A percentile compares a stretch with the other conserved stretches of the same genome.
phyloP scores from a whole-genome alignment of 2,888 invertebrate genomes.

The Gastracanthus pulcherrimus region DNA sequence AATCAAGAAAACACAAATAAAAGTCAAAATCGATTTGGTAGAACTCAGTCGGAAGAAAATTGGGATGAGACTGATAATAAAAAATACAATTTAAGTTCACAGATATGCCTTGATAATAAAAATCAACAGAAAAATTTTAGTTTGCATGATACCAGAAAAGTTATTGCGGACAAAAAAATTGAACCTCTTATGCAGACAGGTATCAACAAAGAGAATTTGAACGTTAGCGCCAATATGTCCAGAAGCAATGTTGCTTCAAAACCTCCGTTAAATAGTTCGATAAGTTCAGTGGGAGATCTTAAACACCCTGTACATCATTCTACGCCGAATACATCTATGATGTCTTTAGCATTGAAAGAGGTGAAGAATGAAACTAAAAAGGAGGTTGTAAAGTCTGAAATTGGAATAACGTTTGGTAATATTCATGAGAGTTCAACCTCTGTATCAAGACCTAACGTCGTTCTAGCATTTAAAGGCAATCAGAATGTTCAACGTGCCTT shows the following conservation, averaged over 20 bases:
- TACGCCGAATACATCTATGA: not conserved
- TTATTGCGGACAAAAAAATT: not conserved
- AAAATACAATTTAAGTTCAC: not conserved
- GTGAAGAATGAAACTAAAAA: not conserved
- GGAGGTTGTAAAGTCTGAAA: not conserved
- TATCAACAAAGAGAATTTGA: not conserved
- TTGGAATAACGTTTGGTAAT: not conserved
- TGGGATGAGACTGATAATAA: not conserved
- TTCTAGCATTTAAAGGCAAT: conserved; percentile 40
- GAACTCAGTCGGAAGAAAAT: not conserved
- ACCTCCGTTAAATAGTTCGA: not conserved
- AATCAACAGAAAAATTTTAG: not conserved
- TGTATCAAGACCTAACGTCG: conserved; percentile 33
- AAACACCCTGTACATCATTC: not conserved
- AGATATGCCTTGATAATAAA: not conserved
- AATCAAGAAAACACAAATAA: not conserved
- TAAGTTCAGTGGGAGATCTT: not conserved
- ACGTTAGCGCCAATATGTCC: not conserved
- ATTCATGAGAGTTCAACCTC: not conserved
- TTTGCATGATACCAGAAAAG: not conserved
- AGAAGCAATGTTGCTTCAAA: not conserved
- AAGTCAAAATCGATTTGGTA: not conserved
- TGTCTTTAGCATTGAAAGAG: not conserved
- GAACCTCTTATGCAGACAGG: not conserved
- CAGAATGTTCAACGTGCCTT: conserved; percentile 42